Conservation (phyloP, 1,140 invertebrate species). For the Trichogramma pretiosum region DNA sequence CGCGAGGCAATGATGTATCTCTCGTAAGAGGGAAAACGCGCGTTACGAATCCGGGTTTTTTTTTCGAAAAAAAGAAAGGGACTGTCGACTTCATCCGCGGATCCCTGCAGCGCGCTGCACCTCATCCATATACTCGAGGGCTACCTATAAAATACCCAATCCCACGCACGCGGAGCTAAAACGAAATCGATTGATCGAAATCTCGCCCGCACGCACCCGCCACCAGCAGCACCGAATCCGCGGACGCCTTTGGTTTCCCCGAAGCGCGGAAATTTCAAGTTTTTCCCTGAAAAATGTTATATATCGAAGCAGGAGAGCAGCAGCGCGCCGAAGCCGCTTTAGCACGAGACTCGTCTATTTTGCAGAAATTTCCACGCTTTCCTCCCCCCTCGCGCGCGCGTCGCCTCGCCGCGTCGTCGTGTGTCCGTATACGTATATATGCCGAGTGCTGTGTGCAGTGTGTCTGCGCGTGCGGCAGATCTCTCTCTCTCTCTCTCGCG, state of each 20-base stretch:
- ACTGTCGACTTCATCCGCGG: too few species aligned
- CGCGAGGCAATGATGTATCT: too few species aligned
- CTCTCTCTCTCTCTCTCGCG: too few species aligned
- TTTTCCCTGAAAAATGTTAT: constrained; percentile 45
- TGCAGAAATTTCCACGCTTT: constrained; percentile 23
- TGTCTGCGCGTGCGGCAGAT: not conserved
- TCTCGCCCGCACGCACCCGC: not conserved
- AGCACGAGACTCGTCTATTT: constrained; percentile 32
- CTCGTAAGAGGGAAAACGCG: too few species aligned
- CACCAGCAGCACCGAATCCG: not conserved
- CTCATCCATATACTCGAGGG: too few species aligned
- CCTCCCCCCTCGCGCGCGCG: not conserved
- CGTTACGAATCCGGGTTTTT: too few species aligned
- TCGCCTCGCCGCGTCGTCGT: not conserved
- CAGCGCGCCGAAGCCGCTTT: constrained; percentile 32
- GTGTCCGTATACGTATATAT: not conserved
- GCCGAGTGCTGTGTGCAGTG: too few species aligned
- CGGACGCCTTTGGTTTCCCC: constrained; percentile 26
- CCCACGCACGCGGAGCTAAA: not conserved
- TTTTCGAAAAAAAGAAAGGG: constrained; percentile 10
- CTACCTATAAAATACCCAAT: too few species aligned
- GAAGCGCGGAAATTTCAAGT: constrained; percentile 39
- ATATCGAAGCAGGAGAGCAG: constrained; percentile 43
- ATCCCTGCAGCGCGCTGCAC: too few species aligned
- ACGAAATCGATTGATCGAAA: not conserved